phyloP scores from a whole-genome alignment of 2,888 invertebrate genomes.

The Caenorhabditis angaria region DNA sequence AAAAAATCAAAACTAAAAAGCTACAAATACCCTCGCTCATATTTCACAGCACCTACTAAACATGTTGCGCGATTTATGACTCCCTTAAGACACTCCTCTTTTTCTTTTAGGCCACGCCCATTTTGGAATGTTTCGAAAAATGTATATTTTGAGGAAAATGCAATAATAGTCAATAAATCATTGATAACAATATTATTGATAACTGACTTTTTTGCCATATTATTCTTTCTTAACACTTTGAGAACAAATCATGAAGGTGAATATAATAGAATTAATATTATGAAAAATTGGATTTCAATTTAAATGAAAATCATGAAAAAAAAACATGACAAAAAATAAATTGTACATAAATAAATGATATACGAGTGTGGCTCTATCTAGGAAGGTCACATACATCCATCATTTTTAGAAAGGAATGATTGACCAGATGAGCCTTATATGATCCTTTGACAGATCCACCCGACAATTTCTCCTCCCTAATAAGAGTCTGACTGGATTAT shows the following conservation, averaged over 20 bases:
- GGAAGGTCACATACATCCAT: constrained; percentile 43
- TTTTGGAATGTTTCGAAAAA: not conserved
- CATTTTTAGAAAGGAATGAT: constrained; percentile 28
- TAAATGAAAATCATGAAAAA: not conserved
- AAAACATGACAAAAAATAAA: constrained; percentile 1
- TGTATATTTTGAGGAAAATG: not conserved
- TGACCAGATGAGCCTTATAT: constrained; percentile 47
- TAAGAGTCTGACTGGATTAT: not conserved
- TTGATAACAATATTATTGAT: constrained; percentile 38
- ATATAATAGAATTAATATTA: not conserved
- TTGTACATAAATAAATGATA: constrained; percentile 6
- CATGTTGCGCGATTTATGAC: constrained; percentile 50
- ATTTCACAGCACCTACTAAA: constrained; percentile 49
- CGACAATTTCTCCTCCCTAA: not conserved
- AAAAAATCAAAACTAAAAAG: constrained; percentile 4
- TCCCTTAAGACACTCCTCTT: constrained; percentile 17
- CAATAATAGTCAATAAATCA: constrained; percentile 32
- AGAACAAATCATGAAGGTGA: not conserved
- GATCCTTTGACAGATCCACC: constrained; percentile 17
- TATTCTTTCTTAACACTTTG: too few species aligned
- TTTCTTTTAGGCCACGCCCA: constrained; percentile 18
- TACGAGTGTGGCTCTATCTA: constrained; percentile 19
- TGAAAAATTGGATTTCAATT: not conserved
- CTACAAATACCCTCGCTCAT: constrained; percentile 17
- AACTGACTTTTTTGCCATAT: constrained; percentile 1